Base-by-base conservation (phyloP, 2,113 vertebrate genomes). In the Heteronetta atricapilla region DNA sequence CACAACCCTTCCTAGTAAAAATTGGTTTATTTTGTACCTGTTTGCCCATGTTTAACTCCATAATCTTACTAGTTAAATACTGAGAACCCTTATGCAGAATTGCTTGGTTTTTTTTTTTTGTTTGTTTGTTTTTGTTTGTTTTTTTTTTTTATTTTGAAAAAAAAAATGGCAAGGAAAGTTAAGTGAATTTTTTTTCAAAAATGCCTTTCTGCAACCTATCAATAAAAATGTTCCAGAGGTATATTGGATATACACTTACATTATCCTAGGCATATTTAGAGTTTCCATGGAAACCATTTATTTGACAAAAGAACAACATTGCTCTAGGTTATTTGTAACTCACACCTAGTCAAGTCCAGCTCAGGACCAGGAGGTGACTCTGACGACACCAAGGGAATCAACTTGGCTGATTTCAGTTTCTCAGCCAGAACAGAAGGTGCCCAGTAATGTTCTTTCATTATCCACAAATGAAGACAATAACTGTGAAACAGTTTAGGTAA, bases 281-380 rank as follows among this genome's bases (percentile, higher is more conserved):
- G 95, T 96, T 93, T 94, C 94, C 88, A 95, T 93, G 92, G 94
- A 92, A 96, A 96, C 94, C 66, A n/a, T 86, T 84, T 94, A 80
- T 96, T 94, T 96, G 93, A 95, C 92, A 95, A 96, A 94, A 90
- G 70, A 92, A 84, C 83, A 93, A 92, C 93, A 89, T 82, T 89
- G 58, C 95, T 94, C 17, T 59, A 44, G 74, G 77, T 59, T 95
- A 42, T 93, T 93, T 89, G 92, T 26, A 90, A 84, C 92, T 78
- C 80, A 73, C 69, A 87, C 86, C 86, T 86, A 28, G 42, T 69
- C 48, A 42, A 59, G 94, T 82, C 93, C 96, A 77, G 58, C 62
- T 90, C 53, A 21, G 79, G 50, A 92, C 53, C 42, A 75, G 55
- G 31, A 91, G 86, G 62, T 40, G 62, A 59, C 36, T 70, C 80